Conservation (phyloP, 2,888 invertebrate species). For the Falcaria lacertinaria region DNA sequence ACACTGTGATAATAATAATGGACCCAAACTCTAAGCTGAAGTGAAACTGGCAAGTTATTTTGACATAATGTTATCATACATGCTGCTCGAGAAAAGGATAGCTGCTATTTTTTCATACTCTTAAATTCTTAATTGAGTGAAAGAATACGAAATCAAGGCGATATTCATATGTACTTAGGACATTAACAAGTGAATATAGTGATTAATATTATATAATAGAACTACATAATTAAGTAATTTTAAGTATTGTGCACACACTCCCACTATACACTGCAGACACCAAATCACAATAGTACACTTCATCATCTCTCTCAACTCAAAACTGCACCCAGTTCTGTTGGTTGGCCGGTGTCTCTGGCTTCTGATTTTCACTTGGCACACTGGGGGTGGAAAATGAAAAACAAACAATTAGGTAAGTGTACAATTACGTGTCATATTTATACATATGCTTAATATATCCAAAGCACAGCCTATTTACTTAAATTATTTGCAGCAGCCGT, state of each 20-base stretch:
- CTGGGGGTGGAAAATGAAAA: slow-evolving; percentile 33
- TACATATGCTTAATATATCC: too few species aligned
- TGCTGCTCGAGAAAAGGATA: background rate
- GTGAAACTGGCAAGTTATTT: background rate
- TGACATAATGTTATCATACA: background rate
- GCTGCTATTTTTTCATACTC: background rate
- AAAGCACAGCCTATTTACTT: too few species aligned
- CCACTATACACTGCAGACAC: slow-evolving; percentile 38
- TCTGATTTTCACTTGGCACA: slow-evolving; percentile 41
- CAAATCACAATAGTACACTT: slow-evolving; percentile 46
- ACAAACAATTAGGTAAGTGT: slow-evolving; percentile 1
- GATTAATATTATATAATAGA: slow-evolving; percentile 32
- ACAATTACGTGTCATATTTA: too few species aligned
- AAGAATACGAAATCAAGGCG: background rate
- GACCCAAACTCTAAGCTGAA: too few species aligned
- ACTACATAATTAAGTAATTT: slow-evolving; percentile 55
- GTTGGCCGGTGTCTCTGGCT: slow-evolving; percentile 59
- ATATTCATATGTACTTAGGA: slow-evolving; percentile 1
- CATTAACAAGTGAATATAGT: slow-evolving; percentile 14
- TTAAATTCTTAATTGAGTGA: background rate
- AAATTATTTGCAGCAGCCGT: too few species aligned
- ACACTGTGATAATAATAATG: background rate
- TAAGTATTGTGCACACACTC: slow-evolving; percentile 65
- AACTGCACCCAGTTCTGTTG: slow-evolving; percentile 76
- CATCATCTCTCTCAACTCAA: slow-evolving; percentile 31